Evolutionary conservation across 2,113 vertebrate genomes (phyloP).

Genomic region (Cinclus mexicanus): DNA sequence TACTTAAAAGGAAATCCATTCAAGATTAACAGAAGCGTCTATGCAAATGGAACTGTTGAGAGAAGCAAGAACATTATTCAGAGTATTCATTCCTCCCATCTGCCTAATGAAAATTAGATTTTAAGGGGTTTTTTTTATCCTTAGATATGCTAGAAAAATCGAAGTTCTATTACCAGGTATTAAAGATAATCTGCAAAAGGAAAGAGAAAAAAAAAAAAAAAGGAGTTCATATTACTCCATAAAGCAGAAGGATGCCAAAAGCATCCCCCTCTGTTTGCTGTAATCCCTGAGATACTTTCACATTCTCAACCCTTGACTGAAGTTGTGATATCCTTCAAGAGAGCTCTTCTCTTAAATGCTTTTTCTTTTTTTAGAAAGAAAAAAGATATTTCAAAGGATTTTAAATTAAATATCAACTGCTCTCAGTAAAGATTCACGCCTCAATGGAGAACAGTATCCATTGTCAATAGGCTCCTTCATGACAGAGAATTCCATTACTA

Average conservation of each 20-base stretch:
- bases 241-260: slow-evolving; percentile 26
- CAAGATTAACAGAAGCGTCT: slow-evolving; percentile 63
- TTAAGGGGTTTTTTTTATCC: not conserved
- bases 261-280: not conserved
- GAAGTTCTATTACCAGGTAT: slow-evolving; percentile 7
- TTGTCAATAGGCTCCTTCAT: not conserved
- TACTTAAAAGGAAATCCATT: slow-evolving; percentile 73
- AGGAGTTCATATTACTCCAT: not conserved
- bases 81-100: not conserved
- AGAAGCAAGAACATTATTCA: slow-evolving; percentile 5
- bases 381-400: not conserved
- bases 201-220: not conserved
- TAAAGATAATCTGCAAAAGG: slow-evolving; percentile 31
- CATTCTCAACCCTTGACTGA: not conserved
- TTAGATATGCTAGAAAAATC: not conserved
- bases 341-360: slow-evolving; percentile 19
- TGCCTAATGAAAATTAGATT: slow-evolving; percentile 5
- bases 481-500: not conserved
- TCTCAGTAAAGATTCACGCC: not conserved
- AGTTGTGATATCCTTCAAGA: slow-evolving; percentile 21
- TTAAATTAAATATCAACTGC: not conserved
- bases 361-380: slow-evolving; percentile 21
- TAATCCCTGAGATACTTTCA: not conserved
- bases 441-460: not conserved
- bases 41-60: slow-evolving; percentile 52